These are phyloP conservation scores for Xenus cinereus DNA, from an alignment of 2,113 vertebrate species.

Conservation along the genomic window DNA sequence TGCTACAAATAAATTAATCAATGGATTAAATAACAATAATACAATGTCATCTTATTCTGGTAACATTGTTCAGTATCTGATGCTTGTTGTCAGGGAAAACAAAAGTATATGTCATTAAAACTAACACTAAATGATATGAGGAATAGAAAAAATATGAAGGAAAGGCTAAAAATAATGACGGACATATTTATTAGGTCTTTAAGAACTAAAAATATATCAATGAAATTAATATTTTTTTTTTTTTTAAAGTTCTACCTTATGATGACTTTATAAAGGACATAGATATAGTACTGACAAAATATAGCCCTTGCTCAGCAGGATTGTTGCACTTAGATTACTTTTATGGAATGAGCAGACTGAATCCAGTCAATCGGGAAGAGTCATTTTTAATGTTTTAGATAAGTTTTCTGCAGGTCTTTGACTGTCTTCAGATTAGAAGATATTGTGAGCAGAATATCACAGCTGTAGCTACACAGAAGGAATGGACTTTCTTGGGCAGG, in stretches of 20 bases:
- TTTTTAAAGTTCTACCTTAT: background rate
- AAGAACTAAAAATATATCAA: background rate
- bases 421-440: background rate
- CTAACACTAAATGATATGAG: background rate
- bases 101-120: background rate
- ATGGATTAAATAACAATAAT: background rate
- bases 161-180: background rate
- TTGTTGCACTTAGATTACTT: fast-evolving
- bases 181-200: background rate
- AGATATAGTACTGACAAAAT: background rate
- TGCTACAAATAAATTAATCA: background rate
- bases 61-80: background rate
- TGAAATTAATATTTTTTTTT: background rate
- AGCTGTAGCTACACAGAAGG: background rate
- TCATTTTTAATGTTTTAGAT: background rate
- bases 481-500: background rate
- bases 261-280: background rate
- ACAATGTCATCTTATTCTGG: background rate
- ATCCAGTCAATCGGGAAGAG: background rate
- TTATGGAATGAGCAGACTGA: background rate
- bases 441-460: background rate
- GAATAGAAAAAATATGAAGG: background rate
- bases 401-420: background rate
- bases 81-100: background rate
- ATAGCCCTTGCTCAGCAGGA: background rate